Evolutionary conservation across 2,113 vertebrate genomes (phyloP).

Genomic region (Hyperopisus bebe): DNA sequence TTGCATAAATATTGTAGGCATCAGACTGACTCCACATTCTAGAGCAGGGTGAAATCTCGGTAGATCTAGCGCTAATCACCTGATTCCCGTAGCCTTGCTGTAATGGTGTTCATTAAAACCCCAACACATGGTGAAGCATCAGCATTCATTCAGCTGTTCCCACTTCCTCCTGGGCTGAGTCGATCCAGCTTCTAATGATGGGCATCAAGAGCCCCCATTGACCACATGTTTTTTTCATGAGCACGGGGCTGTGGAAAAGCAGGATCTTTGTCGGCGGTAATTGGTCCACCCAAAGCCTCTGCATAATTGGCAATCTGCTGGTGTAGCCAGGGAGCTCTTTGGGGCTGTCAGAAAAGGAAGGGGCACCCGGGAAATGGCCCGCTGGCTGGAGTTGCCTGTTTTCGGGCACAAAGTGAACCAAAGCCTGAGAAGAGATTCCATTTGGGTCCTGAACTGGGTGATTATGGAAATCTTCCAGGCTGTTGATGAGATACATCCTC

Average conservation of each 20-base stretch:
- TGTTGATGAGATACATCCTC: not conserved
- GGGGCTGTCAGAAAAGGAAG: not conserved
- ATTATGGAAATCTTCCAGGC: not conserved
- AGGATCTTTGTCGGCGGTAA: conserved; percentile 43
- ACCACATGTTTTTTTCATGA: conserved; percentile 47
- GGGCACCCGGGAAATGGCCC: not conserved
- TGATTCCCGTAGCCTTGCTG: not conserved
- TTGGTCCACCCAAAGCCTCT: conserved; percentile 33
- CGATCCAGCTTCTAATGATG: conserved; percentile 58
- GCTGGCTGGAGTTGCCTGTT: not conserved
- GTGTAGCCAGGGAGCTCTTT: not conserved
- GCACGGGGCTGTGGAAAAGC: conserved; percentile 37
- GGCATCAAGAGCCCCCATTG: conserved; percentile 50
- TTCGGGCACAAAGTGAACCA: not conserved
- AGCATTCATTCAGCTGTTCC: not conserved
- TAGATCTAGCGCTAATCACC: not conserved
- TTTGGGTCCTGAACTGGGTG: not conserved
- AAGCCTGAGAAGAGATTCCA: not conserved
- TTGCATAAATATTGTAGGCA: not conserved
- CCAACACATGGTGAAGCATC: not conserved
- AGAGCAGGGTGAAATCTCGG: not conserved
- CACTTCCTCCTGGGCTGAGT: conserved; percentile 19
- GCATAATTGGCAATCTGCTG: conserved; percentile 30
- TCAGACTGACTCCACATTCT: not conserved
- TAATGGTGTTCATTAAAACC: conserved; percentile 18